Base-by-base conservation (phyloP, 2,113 vertebrate genomes). In the Camelus bactrianus region DNA sequence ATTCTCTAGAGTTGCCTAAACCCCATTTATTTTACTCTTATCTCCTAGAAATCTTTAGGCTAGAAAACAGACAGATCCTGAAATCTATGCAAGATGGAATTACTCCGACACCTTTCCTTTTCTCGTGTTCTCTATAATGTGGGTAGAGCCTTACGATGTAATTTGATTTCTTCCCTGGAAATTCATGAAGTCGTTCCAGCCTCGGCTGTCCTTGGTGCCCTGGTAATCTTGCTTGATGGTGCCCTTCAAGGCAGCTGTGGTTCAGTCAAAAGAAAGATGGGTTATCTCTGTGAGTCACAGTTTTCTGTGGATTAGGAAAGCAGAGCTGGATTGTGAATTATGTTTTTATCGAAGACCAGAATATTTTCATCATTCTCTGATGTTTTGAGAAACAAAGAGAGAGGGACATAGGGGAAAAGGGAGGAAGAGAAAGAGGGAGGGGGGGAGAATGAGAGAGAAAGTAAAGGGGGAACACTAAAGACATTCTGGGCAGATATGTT, bases 1-100 rank as follows among this genome's bases (percentile, higher is more conserved):
- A 85, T 97, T 95, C 94, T 95, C 86, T 93, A 58, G 93, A 94
- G 77, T 96, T 91, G 30, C 32, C 77, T 83, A 89, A 94, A 70
- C 75, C 70, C 32, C 46, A 48, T 95, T 90, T 94, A 91, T 93
- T 97, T 95, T 50, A 80, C 60, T 93, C 32, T 85, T 30, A 73
- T 80, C 65, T 81, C 65, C 72, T 82, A 26, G 93, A 91, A 90
- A 85, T 92, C 72, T 91, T 88, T 76, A 96, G 46, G 69, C 46
- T 84, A 70, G 84, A 86, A 94, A 73, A 90, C 35, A 82, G 56
- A 75, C 6, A 0, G 72, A 67, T 73, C 82, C 69, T 79, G 54
- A 73, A 79, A 94, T 54, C 72, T 30, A 16, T 24, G 69, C 77
- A 89, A 77, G 86, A 50, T 89, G 75, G 22, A 97, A 92, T 89